Percentiles rank a stretch among this genome's conserved stretches.
Conservation (phyloP, 1,140 invertebrate species). For the Saccostrea echinata region DNA sequence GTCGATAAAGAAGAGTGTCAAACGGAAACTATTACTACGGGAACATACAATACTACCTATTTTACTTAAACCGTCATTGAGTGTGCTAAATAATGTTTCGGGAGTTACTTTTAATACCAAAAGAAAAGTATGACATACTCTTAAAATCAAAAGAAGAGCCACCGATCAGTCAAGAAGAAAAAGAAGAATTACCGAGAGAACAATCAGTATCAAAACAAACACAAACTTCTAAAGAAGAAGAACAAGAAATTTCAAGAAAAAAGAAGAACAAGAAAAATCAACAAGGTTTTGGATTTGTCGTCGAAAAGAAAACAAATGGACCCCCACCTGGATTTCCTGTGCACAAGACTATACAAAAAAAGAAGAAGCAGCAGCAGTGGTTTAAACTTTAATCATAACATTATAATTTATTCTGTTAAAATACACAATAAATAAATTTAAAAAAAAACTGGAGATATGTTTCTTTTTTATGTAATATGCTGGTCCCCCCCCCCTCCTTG, state of each 20-base stretch:
- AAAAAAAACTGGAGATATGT: neutral
- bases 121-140: constrained; percentile 24
- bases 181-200: neutral
- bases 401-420: neutral
- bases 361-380: neutral
- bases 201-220: too few relatives aligned
- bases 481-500: neutral
- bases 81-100: constrained; percentile 12
- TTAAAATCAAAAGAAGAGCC: neutral
- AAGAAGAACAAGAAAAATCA: neutral
- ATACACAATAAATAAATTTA: neutral
- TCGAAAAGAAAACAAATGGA: neutral
- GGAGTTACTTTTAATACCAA: constrained; percentile 41
- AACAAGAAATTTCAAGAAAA: too few relatives aligned
- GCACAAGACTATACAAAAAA: neutral
- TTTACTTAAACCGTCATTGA: constrained; percentile 21
- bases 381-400: neutral
- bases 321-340: neutral
- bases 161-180: neutral
- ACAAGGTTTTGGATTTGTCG: neutral
- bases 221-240: too few relatives aligned
- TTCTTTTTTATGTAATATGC: neutral
- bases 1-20: neutral
- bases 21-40: neutral
- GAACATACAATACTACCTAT: neutral